Conservation (phyloP, 2,888 invertebrate genomes). For the Drosophila paramelanica region DNA sequence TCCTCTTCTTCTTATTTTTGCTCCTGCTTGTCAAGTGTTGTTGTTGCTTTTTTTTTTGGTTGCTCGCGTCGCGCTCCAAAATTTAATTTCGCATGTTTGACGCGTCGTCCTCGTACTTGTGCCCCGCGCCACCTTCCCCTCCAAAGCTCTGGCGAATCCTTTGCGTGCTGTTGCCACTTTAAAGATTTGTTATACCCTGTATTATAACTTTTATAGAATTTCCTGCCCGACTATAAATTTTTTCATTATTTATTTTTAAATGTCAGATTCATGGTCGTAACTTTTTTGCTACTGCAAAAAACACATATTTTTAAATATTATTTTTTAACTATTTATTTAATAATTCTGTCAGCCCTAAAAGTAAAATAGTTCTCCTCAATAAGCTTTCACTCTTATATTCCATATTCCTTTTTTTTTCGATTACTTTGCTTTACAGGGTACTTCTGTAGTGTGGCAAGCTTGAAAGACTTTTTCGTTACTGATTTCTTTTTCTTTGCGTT, state of each 20-base stretch:
- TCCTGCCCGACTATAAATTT: neutral
- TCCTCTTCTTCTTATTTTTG: constrained; percentile 13
- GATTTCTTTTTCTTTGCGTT: constrained; percentile 18
- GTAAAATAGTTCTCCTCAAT: too few relatives aligned
- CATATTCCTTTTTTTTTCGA: neutral
- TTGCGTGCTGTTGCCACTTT: constrained; percentile 55
- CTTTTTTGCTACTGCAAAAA: too few relatives aligned
- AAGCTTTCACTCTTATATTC: too few relatives aligned
- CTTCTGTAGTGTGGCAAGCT: neutral
- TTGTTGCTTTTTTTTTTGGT: constrained; percentile 27
- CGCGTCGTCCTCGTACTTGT: constrained; percentile 54
- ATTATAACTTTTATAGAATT: neutral
- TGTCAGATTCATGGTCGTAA: too few relatives aligned
- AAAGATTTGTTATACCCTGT: constrained; percentile 37
- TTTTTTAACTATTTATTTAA: too few relatives aligned
- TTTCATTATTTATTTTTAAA: too few relatives aligned
- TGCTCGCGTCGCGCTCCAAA: constrained; percentile 50
- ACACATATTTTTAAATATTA: too few relatives aligned
- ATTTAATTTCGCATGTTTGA: constrained; percentile 78
- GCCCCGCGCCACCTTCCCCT: neutral
- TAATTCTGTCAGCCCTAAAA: too few relatives aligned
- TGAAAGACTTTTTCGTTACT: neutral
- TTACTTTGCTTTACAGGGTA: constrained; percentile 1
- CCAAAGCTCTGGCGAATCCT: constrained; percentile 30
- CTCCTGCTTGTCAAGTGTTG: constrained; percentile 50